Base-by-base conservation (phyloP, 2,797 vertebrate genomes). In the Gastrophryne carolinensis region DNA sequence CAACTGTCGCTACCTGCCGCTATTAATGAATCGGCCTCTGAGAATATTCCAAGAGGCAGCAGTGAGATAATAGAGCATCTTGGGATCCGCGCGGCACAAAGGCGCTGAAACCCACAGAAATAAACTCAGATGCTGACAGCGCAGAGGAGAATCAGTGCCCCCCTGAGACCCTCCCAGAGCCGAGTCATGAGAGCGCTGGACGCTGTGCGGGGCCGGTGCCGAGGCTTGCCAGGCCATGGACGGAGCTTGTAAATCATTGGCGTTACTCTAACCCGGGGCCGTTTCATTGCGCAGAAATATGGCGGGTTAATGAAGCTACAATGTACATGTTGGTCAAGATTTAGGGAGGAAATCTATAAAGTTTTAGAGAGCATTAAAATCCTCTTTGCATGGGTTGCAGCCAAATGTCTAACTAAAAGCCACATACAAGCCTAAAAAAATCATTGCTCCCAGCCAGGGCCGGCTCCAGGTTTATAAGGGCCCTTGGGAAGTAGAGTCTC, bases 101-200 rank as follows among this genome's bases (percentile, higher is more conserved):
- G 23, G 56, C 52, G 21, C 19, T 1, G 27, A 49, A 41, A 60
- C 26, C 52, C 17, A 10, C 41, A 39, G 21, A 52, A 35, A 37
- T 4, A n/a, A 52, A 17, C 15, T 41, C 32, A 17, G 19, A 6
- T 10, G 7, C 9, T 3, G 15, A 41, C 37, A 52, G 52, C 35
- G 56, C 26, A 79, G 72, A 21, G 78, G 79, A 81, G 81, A 69
- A 74, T 79, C 75, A 62, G 29, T 53, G 47, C 39, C 17, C 39
- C 39, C 7, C 1, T 3, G 39, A n/a, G n/a, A n/a, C n/a, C n/a
- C n/a, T n/a, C n/a, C 13, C 13, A n/a, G 9, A 41, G 15, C 15
- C 1, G 13, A 41, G 5, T 41, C 15, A 6, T 39, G 9, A 13
- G 52, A 15, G 73, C 69, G 15, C 75, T 13, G 62, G 41, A 19